These are phyloP conservation scores for Ctenosaura bakeri DNA, from an alignment of 2,797 vertebrate species.

Conservation along the genomic window DNA sequence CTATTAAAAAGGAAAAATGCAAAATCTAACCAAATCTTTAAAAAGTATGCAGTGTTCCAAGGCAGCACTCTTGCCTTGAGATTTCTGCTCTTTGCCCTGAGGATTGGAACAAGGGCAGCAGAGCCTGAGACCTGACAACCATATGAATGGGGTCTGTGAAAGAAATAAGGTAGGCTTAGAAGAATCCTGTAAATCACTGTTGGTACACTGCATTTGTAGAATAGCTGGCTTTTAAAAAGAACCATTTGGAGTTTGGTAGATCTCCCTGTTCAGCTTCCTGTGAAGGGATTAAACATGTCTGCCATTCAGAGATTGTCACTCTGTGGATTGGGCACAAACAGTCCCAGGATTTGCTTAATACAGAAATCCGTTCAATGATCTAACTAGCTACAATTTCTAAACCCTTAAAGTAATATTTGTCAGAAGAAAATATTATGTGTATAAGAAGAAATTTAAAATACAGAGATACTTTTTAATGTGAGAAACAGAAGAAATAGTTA, in stretches of 20 bases:
- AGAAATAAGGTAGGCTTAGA: neutral
- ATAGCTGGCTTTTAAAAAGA: neutral
- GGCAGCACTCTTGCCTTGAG: too few relatives aligned
- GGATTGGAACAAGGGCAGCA: too few relatives aligned
- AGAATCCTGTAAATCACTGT: neutral
- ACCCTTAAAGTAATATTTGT: neutral
- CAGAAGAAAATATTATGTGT: neutral
- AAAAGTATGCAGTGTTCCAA: too few relatives aligned
- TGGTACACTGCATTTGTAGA: neutral
- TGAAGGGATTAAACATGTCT: slow-evolving; percentile 11
- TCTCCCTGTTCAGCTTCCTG: neutral
- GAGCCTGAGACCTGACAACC: too few relatives aligned
- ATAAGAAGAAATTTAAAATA: slow-evolving; percentile 9
- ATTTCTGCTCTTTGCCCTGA: too few relatives aligned
- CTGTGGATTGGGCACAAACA: neutral
- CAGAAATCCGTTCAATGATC: neutral
- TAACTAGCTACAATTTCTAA: neutral
- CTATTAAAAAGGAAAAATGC: too few relatives aligned
- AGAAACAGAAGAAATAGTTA: slow-evolving; percentile 47
- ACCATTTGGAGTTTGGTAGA: neutral
- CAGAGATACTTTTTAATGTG: slow-evolving; percentile 38
- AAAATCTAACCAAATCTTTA: too few relatives aligned
- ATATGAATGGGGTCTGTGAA: too few relatives aligned
- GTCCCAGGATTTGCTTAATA: neutral
- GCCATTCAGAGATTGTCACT: neutral